phyloP scores from a whole-genome alignment of 2,888 invertebrate species.

The Parelbella ahira region DNA sequence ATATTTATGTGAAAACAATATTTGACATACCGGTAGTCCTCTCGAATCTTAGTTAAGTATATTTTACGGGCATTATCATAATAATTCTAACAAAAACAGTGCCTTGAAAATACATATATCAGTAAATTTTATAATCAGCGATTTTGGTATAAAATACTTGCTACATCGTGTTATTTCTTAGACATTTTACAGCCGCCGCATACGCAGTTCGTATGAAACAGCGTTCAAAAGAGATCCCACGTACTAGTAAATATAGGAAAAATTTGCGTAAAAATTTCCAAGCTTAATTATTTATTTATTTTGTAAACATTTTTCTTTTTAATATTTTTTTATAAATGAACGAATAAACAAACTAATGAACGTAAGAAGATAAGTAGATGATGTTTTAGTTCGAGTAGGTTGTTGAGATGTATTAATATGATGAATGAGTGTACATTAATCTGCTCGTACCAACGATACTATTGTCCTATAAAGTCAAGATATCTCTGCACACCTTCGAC shows the following conservation, averaged over 20 bases:
- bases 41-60: slow-evolving; percentile 15
- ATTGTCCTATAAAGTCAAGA: slow-evolving; percentile 28
- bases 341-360: too few relatives aligned
- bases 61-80: slow-evolving; percentile 22
- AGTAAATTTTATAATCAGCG: background rate
- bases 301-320: too few relatives aligned
- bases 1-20: slow-evolving; percentile 29
- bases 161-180: slow-evolving; percentile 5
- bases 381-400: too few relatives aligned
- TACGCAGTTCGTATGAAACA: slow-evolving; percentile 4
- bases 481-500: slow-evolving; percentile 48
- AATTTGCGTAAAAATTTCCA: background rate
- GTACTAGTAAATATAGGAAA: slow-evolving; percentile 2
- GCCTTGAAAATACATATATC: slow-evolving; percentile 2
- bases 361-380: too few relatives aligned
- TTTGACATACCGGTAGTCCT: slow-evolving; percentile 5
- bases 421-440: too few relatives aligned
- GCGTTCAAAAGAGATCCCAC: slow-evolving; percentile 5
- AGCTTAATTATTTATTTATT: slow-evolving; percentile 2
- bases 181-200: slow-evolving; percentile 6
- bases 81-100: slow-evolving; percentile 18
- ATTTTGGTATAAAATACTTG: slow-evolving; percentile 4
- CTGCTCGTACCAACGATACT: too few relatives aligned
- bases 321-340: too few relatives aligned
- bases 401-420: too few relatives aligned